These are phyloP conservation scores for Parnassius apollo DNA, from an alignment of 2,888 invertebrate genomes.

Conservation along the genomic window DNA sequence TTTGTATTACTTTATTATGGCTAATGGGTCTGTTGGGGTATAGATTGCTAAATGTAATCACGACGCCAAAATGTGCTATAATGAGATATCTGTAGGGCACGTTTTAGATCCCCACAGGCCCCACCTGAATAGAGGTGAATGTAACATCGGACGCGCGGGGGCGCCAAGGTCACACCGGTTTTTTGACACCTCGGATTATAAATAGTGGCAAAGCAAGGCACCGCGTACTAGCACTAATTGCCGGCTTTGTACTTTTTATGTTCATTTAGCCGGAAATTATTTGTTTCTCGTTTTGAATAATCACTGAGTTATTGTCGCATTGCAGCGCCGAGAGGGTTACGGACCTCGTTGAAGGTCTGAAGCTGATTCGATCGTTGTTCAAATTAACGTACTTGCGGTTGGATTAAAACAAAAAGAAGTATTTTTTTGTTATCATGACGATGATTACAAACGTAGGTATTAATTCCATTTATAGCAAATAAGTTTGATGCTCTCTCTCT, in stretches of 20 bases:
- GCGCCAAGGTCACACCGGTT: constrained; percentile 77
- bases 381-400: constrained; percentile 10
- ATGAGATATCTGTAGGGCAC: constrained; percentile 34
- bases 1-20: not conserved
- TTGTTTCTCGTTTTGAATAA: constrained; percentile 68
- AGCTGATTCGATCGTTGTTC: constrained; percentile 26
- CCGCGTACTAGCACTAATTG: constrained; percentile 51
- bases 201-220: constrained; percentile 61
- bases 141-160: constrained; percentile 73
- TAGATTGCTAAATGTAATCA: constrained; percentile 11
- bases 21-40: constrained; percentile 15
- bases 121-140: constrained; percentile 77
- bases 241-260: constrained; percentile 49
- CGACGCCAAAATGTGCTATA: constrained; percentile 29
- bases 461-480: no score
- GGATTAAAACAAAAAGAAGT: no score
- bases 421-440: no score
- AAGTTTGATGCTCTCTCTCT: no score
- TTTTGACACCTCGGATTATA: constrained; percentile 76
- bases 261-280: constrained; percentile 69
- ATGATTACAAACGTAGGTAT: no score
- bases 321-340: constrained; percentile 58
- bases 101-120: constrained; percentile 60
- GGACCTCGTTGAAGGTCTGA: constrained; percentile 51
- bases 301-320: constrained; percentile 45